A percentile compares a stretch with the other conserved stretches of the same genome.
Evolutionary conservation across 2,113 vertebrate genomes (phyloP).

Genomic region (Thomomys bottae): DNA sequence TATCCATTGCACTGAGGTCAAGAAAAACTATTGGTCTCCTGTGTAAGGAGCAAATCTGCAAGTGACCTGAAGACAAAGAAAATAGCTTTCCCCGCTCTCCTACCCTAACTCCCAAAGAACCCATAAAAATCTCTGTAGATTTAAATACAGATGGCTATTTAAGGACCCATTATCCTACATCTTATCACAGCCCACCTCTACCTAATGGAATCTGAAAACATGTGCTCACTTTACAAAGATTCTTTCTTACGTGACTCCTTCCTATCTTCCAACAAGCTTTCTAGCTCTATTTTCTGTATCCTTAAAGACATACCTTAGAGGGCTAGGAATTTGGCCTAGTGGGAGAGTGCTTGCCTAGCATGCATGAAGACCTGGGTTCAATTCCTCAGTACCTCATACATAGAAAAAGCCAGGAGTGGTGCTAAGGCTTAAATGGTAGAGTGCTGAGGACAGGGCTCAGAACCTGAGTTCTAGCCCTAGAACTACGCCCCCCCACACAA

Average conservation of each 20-base stretch:
- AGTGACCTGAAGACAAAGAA: background rate
- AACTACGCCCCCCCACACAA: too few species aligned
- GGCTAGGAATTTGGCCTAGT: too few species aligned
- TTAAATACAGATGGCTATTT: background rate
- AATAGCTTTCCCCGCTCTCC: background rate
- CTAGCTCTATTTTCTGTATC: background rate
- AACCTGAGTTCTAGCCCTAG: too few species aligned
- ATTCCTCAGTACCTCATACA: too few species aligned
- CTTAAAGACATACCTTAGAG: conserved; percentile 1
- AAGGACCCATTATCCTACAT: background rate
- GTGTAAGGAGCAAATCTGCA: background rate
- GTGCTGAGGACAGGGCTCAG: too few species aligned
- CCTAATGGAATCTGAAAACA: background rate
- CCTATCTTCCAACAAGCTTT: background rate
- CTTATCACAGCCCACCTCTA: background rate
- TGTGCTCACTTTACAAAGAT: background rate
- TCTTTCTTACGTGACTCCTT: background rate
- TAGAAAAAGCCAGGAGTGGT: too few species aligned
- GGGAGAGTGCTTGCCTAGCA: too few species aligned
- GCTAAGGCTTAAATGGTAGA: too few species aligned
- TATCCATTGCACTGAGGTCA: background rate
- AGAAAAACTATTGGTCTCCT: background rate
- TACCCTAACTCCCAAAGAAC: background rate
- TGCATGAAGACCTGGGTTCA: too few species aligned
- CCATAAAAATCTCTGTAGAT: conserved; percentile 4